phyloP scores from a whole-genome alignment of 2,888 invertebrate genomes.

The Orgyia antiqua region DNA sequence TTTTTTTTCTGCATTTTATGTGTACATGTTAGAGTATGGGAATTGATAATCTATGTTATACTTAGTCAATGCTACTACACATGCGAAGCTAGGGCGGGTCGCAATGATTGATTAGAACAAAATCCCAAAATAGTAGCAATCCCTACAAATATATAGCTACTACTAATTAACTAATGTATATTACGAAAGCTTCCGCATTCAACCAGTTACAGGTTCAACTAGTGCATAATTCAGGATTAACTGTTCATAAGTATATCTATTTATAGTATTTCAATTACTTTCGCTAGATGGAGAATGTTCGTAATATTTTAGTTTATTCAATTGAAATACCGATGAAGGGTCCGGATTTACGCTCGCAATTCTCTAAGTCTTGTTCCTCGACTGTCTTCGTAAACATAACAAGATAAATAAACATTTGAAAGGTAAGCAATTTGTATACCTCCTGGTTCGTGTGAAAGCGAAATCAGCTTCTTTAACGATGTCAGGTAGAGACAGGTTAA shows the following conservation, averaged over 20 bases:
- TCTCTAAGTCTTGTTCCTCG: conserved; percentile 35
- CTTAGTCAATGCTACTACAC: no score
- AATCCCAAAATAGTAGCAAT: no score
- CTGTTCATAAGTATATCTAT: conserved; percentile 1
- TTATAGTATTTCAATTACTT: conserved; percentile 18
- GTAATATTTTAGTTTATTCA: conserved; percentile 18
- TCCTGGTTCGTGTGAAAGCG: conserved; percentile 37
- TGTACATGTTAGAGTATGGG: no score
- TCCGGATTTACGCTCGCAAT: conserved; percentile 27
- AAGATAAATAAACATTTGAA: conserved; percentile 59
- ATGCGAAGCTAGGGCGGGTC: no score
- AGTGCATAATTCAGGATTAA: no score
- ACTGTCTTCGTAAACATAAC: conserved; percentile 41
- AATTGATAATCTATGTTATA: no score
- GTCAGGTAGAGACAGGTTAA: conserved; percentile 11
- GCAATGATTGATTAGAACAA: no score
- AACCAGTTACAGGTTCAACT: no score
- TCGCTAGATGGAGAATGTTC: conserved; percentile 19
- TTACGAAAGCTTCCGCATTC: no score
- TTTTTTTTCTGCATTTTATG: no score
- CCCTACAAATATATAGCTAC: no score
- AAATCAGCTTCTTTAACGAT: conserved; percentile 30
- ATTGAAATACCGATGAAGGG: conserved; percentile 32
- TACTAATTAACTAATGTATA: no score
- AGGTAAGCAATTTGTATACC: conserved; percentile 59